Base-by-base conservation (phyloP, 2,888 invertebrate genomes). In the Anagyrus pseudococci region DNA sequence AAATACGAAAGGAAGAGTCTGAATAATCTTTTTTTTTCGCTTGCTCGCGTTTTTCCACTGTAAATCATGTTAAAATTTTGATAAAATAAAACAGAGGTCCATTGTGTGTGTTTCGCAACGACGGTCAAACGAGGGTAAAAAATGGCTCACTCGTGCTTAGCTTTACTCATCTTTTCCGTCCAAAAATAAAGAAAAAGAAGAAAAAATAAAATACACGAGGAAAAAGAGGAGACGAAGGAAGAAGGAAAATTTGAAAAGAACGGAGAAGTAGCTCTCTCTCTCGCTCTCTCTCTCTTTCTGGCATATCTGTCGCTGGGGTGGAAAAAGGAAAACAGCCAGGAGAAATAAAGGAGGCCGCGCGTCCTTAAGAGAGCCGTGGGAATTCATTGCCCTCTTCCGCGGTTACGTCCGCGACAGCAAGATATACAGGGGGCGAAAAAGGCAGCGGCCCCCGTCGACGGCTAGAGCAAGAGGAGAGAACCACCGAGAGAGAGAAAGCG, bases 191-290 rank as follows among this genome's bases (percentile, higher is more conserved):
- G n/a, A n/a, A n/a, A n/a, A n/a, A n/a, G n/a, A n/a, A n/a, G n/a
- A n/a, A n/a, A n/a, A n/a, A n/a, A n/a, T n/a, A 37, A 2, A 37
- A 37, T 37, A 37, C 33, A 37, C 2, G 29, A 10, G 29, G 29
- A 29, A 29, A 29, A 29, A 29, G 10, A 10, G 10, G 41, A n/a
- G n/a, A 53, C 13, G 43, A 41, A 22, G 26, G 13, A 20, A 33
- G 33, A 23, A 55, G 15, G n/a, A 33, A 46, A 44, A 33, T 29
- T 46, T 3, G 13, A 47, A 56, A 47, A 37, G 47, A 19, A 47
- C 20, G 23, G n/a, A n/a, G n/a, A n/a, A n/a, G n/a, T n/a, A n/a
- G n/a, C n/a, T n/a, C n/a, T n/a, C n/a, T n/a, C 20, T 8, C 40
- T 8, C 48, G 10, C 15, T 8, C n/a, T n/a, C n/a, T n/a, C n/a